A percentile compares a stretch with the other conserved stretches of the same genome.
These are phyloP conservation scores for Lochmaea capreae DNA, from an alignment of 2,888 invertebrate genomes.

Conservation along the genomic window DNA sequence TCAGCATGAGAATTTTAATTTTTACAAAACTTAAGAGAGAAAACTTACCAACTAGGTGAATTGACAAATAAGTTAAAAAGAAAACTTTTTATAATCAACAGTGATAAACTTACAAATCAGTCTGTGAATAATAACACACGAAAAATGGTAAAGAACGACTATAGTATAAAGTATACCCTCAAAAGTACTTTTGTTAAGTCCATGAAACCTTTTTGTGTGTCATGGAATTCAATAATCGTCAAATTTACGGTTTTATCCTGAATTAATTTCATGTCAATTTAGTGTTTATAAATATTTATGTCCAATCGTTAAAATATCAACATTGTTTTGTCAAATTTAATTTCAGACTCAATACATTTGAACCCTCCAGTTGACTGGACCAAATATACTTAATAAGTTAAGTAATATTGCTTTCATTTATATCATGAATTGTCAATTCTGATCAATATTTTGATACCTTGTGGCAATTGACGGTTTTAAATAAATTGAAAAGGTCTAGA, in stretches of 20 bases:
- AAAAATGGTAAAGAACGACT: constrained; percentile 26
- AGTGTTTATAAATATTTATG: not conserved
- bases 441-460: no score
- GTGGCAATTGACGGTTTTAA: no score
- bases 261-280: not conserved
- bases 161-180: not conserved
- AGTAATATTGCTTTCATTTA: no score
- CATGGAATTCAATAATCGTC: no score
- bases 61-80: constrained; percentile 36
- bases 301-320: not conserved
- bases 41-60: constrained; percentile 35
- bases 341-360: not conserved
- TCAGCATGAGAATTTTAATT: constrained; percentile 9
- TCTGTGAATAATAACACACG: constrained; percentile 53
- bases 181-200: not conserved
- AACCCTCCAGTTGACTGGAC: not conserved
- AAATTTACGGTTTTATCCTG: no score
- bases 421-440: no score
- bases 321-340: not conserved
- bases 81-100: constrained; percentile 37
- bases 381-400: no score
- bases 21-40: constrained; percentile 33
- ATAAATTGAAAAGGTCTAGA: no score
- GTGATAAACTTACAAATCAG: constrained; percentile 54
- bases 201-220: no score